These are phyloP conservation scores for Calidris pugnax DNA, from an alignment of 2,113 vertebrate genomes.

Conservation along the genomic window DNA sequence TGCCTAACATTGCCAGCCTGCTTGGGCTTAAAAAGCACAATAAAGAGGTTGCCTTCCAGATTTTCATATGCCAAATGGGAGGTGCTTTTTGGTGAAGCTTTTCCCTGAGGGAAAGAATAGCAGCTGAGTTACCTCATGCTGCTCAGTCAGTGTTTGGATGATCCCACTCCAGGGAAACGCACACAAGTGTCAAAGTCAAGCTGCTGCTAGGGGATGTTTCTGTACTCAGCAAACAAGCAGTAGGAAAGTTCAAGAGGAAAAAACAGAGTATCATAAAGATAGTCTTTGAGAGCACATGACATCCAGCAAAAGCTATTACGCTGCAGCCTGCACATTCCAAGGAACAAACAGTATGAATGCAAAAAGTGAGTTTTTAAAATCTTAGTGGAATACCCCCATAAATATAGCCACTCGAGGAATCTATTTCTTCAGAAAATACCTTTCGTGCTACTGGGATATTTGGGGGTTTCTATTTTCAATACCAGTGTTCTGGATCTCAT, in stretches of 20 bases:
- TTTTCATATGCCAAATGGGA: slow-evolving; percentile 60
- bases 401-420: slow-evolving; percentile 76
- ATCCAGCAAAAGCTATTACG: slow-evolving; percentile 22
- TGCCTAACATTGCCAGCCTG: slow-evolving; percentile 39
- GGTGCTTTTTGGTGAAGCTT: slow-evolving; percentile 39
- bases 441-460: slow-evolving; percentile 55
- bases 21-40: slow-evolving; percentile 34
- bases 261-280: slow-evolving; percentile 35
- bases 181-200: slow-evolving; percentile 72
- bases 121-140: slow-evolving; percentile 24
- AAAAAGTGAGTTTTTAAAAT: slow-evolving; percentile 61
- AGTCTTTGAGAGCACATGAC: slow-evolving; percentile 47
- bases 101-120: slow-evolving; percentile 52
- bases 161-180: slow-evolving; percentile 64
- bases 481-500: slow-evolving; percentile 62
- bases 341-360: slow-evolving; percentile 45
- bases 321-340: neutral
- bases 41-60: slow-evolving; percentile 55
- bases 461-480: slow-evolving; percentile 70
- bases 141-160: slow-evolving; percentile 49
- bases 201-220: slow-evolving; percentile 68
- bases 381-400: slow-evolving; percentile 65
- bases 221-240: slow-evolving; percentile 35
- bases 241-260: slow-evolving; percentile 59
- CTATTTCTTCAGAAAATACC: slow-evolving; percentile 73